phyloP scores from a whole-genome alignment of 2,888 invertebrate genomes.

The Stictocephala bisonia region DNA sequence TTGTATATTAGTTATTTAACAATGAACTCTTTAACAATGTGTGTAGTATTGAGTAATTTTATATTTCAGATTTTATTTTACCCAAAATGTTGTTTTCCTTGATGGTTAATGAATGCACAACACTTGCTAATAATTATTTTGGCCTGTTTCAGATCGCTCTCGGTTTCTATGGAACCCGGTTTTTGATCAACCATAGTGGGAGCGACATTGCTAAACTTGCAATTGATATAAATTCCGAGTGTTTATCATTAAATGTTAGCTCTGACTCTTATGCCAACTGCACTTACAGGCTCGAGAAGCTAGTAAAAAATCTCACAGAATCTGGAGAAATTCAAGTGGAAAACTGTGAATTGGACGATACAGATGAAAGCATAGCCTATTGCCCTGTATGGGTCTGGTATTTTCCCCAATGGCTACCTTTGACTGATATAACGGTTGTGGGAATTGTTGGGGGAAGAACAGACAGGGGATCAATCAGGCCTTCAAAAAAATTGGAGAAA shows the following conservation, averaged over 20 bases:
- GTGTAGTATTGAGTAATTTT: no score
- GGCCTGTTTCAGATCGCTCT: no score
- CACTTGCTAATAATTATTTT: no score
- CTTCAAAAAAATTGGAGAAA: not conserved
- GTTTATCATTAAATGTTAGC: not conserved
- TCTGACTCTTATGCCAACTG: not conserved
- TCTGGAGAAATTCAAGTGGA: not conserved
- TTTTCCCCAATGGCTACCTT: not conserved
- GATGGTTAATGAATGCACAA: no score
- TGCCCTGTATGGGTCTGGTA: not conserved
- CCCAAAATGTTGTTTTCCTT: no score
- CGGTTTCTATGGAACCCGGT: not conserved
- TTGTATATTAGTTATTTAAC: no score
- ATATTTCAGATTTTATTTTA: no score
- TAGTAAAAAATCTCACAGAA: not conserved
- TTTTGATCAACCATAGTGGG: not conserved
- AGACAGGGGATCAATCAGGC: not conserved
- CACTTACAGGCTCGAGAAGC: not conserved
- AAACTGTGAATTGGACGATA: not conserved
- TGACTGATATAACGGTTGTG: not conserved
- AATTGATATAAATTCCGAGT: not conserved
- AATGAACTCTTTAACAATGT: no score
- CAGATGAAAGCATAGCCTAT: not conserved
- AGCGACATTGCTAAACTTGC: not conserved
- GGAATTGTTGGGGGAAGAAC: not conserved